These are phyloP conservation scores for Agraylea sexmaculata DNA, from an alignment of 1,140 invertebrate species.

Conservation along the genomic window DNA sequence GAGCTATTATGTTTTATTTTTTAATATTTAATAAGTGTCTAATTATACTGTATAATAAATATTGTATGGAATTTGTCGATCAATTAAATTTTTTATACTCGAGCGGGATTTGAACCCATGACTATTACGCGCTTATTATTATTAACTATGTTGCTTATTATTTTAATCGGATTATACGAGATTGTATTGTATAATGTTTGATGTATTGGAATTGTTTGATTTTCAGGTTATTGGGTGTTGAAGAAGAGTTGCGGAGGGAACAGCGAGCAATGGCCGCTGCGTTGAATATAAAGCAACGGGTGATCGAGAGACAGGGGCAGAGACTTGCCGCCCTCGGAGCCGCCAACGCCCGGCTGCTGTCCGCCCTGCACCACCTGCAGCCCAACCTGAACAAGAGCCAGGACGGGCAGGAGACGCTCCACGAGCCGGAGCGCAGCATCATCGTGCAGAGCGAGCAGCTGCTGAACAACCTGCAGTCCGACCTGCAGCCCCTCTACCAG, in stretches of 20 bases:
- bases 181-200: neutral
- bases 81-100: too few species aligned
- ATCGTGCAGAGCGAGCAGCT: slow-evolving; percentile 8
- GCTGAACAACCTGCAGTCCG: slow-evolving; percentile 13
- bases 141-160: too few species aligned
- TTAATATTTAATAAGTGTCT: neutral
- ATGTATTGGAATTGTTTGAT: slow-evolving; percentile 1
- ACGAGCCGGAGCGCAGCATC: neutral
- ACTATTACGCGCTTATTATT: too few species aligned
- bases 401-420: slow-evolving; percentile 1
- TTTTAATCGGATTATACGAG: too few species aligned
- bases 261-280: slow-evolving; percentile 78
- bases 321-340: slow-evolving; percentile 73
- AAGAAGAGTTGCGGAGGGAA: slow-evolving; percentile 77
- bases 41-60: too few species aligned
- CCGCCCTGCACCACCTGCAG: slow-evolving; percentile 62
- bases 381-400: too few species aligned
- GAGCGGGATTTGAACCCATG: too few species aligned
- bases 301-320: slow-evolving; percentile 84
- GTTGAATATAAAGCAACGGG: slow-evolving; percentile 75
- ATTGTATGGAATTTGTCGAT: too few species aligned
- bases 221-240: slow-evolving; percentile 70
- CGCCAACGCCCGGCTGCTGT: slow-evolving; percentile 65
- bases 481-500: slow-evolving; percentile 8
- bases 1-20: neutral